phyloP scores from a whole-genome alignment of 2,888 invertebrate genomes.

The Andrena marginata region DNA sequence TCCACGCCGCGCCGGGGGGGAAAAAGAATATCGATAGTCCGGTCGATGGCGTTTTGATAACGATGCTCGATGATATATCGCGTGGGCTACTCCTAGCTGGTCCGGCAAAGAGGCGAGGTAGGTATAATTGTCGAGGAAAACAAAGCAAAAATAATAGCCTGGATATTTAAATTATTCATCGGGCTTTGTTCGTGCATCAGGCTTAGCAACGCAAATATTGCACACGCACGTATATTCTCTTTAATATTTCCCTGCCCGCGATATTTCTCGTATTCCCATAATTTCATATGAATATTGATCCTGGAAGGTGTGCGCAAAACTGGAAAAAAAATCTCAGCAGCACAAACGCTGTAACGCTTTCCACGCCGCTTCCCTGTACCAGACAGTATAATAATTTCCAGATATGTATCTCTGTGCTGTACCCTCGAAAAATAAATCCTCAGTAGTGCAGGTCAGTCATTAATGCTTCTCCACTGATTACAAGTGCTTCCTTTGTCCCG shows the following conservation, averaged over 20 bases:
- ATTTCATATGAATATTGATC: neutral
- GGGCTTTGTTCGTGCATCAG: neutral
- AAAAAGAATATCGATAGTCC: conserved; percentile 42
- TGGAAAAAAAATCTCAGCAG: too few relatives aligned
- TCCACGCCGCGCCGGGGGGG: neutral
- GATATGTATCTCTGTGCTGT: too few relatives aligned
- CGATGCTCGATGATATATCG: conserved; percentile 27
- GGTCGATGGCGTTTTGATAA: conserved; percentile 42
- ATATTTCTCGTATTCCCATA: neutral
- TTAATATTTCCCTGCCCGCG: too few relatives aligned
- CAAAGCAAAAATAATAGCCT: conserved; percentile 39
- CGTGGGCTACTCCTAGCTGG: neutral
- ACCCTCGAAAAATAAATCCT: too few relatives aligned
- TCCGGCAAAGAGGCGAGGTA: neutral
- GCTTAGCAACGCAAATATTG: neutral
- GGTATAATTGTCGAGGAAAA: conserved; percentile 28
- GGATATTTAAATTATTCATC: conserved; percentile 38
- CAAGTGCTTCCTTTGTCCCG: too few relatives aligned
- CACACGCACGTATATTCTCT: too few relatives aligned
- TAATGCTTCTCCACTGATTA: too few relatives aligned
- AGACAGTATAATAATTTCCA: too few relatives aligned
- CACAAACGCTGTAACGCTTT: too few relatives aligned
- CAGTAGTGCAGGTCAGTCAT: too few relatives aligned
- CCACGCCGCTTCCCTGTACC: too few relatives aligned
- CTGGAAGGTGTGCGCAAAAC: too few relatives aligned